Conservation (phyloP, 30 jellyfish, hydroid and myxozoan genomes). For the Nemopilema nomurai region DNA sequence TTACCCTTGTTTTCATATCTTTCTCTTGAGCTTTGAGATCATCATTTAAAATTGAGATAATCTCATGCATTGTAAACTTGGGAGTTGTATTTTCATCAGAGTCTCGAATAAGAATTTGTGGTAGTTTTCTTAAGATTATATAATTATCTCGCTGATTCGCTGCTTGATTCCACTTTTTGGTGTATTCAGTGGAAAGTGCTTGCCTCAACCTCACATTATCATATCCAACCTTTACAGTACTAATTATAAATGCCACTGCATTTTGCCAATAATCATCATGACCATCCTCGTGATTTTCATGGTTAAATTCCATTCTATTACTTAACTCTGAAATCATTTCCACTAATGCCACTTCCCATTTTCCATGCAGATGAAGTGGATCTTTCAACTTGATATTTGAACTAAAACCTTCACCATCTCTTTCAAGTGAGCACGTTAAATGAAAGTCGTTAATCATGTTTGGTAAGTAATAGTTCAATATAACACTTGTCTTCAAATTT, state of each 20-base stretch:
- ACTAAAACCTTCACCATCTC: neutral
- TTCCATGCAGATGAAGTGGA: neutral
- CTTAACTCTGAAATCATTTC: slow-evolving; percentile 2
- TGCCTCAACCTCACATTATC: neutral
- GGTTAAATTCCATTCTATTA: neutral
- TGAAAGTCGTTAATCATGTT: neutral
- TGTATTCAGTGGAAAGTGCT: neutral
- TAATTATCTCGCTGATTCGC: neutral
- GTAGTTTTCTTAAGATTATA: neutral
- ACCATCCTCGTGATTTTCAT: neutral
- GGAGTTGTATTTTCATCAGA: neutral
- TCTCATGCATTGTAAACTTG: neutral
- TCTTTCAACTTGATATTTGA: neutral
- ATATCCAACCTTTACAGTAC: neutral
- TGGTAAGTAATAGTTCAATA: neutral
- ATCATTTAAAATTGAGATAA: neutral
- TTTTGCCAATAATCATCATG: neutral
- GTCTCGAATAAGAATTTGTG: neutral
- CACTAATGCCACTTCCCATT: neutral
- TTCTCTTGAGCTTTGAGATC: neutral
- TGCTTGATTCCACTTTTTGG: neutral
- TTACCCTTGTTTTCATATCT: neutral
- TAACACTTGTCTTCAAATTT: neutral
- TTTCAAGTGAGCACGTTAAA: neutral
- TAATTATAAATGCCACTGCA: neutral